These are phyloP conservation scores for Ceratina japonica DNA, from an alignment of 1,140 invertebrate genomes.

Conservation along the genomic window DNA sequence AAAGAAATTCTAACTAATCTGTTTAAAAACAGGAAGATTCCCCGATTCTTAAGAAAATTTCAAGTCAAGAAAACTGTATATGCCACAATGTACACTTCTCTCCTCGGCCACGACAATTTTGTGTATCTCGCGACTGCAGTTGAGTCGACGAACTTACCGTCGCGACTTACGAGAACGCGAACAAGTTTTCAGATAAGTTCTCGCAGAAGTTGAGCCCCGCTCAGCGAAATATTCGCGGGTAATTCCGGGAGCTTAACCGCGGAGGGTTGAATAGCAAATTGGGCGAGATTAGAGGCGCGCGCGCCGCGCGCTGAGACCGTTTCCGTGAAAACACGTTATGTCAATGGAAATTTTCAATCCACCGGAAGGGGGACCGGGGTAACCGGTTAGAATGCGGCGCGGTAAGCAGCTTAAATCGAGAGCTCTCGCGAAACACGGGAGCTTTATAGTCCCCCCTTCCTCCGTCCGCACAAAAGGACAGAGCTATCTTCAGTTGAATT, in stretches of 20 bases:
- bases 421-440: conserved; percentile 51
- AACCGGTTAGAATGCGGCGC: conserved; percentile 7
- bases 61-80: no score
- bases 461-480: no score
- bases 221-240: background rate
- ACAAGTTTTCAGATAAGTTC: background rate
- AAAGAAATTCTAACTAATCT: no score
- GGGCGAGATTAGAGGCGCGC: background rate
- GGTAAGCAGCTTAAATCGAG: conserved; percentile 60
- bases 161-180: background rate
- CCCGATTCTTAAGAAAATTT: no score
- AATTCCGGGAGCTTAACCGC: background rate
- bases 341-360: conserved; percentile 51
- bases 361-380: background rate
- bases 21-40: no score
- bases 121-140: background rate
- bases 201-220: background rate
- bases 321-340: conserved; percentile 36
- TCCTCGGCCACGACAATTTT: background rate
- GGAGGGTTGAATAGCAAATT: conserved; percentile 29
- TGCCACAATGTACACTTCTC: no score
- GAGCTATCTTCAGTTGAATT: conserved; percentile 41
- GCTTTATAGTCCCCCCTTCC: conserved; percentile 34
- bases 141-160: background rate
- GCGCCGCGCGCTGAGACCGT: background rate